Conservation (phyloP, 2,113 vertebrate genomes). For the Cygnus buccinator region DNA sequence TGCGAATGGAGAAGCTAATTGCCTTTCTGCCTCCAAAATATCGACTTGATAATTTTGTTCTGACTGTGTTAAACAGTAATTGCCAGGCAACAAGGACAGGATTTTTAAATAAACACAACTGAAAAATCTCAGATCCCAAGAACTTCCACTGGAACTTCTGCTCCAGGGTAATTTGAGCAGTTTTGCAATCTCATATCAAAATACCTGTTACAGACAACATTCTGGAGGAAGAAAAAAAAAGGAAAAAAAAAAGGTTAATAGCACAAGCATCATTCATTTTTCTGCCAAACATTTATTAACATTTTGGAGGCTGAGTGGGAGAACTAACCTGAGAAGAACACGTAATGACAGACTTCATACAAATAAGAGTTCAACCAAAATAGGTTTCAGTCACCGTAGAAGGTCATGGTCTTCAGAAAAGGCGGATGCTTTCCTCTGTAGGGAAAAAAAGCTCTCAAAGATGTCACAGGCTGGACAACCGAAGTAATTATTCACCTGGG, state of each 20-base stretch:
- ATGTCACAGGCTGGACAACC: neutral
- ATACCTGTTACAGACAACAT: neutral
- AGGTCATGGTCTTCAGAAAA: neutral
- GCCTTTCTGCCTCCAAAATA: neutral
- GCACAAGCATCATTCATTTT: neutral
- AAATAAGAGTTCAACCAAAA: neutral
- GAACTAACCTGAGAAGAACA: neutral
- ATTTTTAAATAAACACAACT: neutral
- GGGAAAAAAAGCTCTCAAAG: neutral
- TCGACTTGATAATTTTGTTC: neutral
- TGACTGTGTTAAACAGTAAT: neutral
- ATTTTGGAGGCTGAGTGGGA: neutral
- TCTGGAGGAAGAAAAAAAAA: neutral
- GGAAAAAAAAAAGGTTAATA: neutral
- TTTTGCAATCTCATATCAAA: neutral
- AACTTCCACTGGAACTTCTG: neutral
- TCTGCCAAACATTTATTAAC: neutral
- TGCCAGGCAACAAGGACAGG: neutral
- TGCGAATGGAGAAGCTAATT: neutral
- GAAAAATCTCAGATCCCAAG: neutral
- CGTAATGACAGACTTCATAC: neutral
- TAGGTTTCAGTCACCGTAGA: neutral
- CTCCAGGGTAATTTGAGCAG: neutral
- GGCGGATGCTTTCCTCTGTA: neutral
- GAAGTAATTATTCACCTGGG: constrained; percentile 39